Conservation (phyloP, 1,140 invertebrate species). For the Trichoplusia ni region DNA sequence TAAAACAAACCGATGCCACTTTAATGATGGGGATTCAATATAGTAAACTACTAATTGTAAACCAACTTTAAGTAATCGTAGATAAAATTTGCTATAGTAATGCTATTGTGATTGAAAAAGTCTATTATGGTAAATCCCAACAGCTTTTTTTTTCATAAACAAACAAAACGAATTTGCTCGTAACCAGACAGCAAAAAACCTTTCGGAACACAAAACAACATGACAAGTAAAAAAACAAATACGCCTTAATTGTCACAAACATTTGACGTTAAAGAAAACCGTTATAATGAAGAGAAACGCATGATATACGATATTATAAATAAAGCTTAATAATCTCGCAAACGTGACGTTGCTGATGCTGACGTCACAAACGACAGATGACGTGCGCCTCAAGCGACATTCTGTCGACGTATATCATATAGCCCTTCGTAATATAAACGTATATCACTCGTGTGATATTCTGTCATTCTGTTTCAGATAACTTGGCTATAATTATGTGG, state of each 20-base stretch:
- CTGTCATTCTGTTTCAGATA: conserved; percentile 15
- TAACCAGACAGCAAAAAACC: no score
- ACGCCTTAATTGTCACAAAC: background rate
- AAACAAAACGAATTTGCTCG: no score
- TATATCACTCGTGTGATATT: conserved; percentile 8
- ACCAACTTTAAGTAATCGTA: no score
- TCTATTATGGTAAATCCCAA: no score
- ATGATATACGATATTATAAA: conserved; percentile 18
- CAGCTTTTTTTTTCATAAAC: no score
- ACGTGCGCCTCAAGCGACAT: conserved; percentile 32
- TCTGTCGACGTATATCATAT: conserved; percentile 19
- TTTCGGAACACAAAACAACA: background rate
- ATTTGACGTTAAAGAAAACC: background rate
- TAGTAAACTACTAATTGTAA: no score
- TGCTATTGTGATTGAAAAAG: no score
- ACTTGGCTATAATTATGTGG: background rate
- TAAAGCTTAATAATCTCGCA: conserved; percentile 32
- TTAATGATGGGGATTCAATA: no score
- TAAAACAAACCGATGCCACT: no score
- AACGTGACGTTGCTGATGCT: conserved; percentile 27
- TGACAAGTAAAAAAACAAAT: background rate
- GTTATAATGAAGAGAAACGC: background rate
- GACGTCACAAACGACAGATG: conserved; percentile 32
- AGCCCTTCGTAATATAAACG: conserved; percentile 22
- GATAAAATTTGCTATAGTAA: no score